Percentiles rank a stretch among this genome's conserved stretches.
These are phyloP conservation scores for Acestrorhynchus altus DNA, from an alignment of 2,797 vertebrate genomes.

Conservation along the genomic window DNA sequence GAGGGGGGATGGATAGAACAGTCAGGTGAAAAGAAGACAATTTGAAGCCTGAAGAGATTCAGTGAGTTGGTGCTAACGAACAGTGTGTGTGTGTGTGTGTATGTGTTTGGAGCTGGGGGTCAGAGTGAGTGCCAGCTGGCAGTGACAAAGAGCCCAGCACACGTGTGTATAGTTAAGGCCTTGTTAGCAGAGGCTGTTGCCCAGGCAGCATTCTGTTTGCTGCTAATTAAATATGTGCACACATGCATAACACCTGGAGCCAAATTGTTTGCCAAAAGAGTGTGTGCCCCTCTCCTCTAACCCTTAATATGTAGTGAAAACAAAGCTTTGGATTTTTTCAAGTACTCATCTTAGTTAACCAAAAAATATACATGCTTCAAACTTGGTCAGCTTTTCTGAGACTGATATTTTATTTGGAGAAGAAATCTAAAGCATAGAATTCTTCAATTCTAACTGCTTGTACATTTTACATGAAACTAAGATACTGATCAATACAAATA, in stretches of 20 bases:
- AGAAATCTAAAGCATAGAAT: no score
- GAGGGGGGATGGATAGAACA: slow-evolving; percentile 15
- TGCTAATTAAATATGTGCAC: slow-evolving; percentile 70
- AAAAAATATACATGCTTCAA: no score
- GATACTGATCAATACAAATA: no score
- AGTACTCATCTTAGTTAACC: no score
- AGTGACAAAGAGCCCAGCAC: slow-evolving; percentile 57
- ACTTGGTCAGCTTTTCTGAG: no score
- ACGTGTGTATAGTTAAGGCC: slow-evolving; percentile 68
- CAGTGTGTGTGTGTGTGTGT: slow-evolving; percentile 35
- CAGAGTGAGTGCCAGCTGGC: slow-evolving; percentile 68
- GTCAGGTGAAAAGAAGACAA: slow-evolving; percentile 8
- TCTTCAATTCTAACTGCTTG: no score
- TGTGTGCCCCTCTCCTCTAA: background rate
- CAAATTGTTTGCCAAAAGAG: slow-evolving; percentile 51
- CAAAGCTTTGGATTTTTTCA: no score
- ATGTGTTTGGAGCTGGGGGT: slow-evolving; percentile 49
- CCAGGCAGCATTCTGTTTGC: slow-evolving; percentile 63
- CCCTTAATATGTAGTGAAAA: background rate
- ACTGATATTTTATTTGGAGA: no score
- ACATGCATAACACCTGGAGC: slow-evolving; percentile 78
- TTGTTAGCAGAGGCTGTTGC: slow-evolving; percentile 71
- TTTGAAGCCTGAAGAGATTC: slow-evolving; percentile 47
- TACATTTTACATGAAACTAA: no score
- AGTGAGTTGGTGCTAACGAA: slow-evolving; percentile 49